A percentile compares a stretch with the other conserved stretches of the same genome.
These are phyloP conservation scores for Promerops cafer DNA, from an alignment of 2,113 vertebrate genomes.

Conservation along the genomic window DNA sequence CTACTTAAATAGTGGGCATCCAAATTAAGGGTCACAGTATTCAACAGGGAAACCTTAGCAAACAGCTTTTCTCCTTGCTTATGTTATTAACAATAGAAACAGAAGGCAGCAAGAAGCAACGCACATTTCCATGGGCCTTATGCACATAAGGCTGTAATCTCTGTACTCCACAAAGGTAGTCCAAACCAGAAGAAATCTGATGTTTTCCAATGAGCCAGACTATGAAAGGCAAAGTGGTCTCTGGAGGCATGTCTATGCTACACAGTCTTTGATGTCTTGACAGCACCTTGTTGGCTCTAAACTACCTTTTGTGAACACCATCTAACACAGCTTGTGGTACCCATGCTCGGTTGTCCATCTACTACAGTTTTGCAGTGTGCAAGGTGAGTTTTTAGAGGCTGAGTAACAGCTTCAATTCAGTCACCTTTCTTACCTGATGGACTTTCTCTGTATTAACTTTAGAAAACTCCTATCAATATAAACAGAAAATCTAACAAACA, in stretches of 20 bases:
- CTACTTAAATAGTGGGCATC: not conserved
- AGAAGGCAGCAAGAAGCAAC: not conserved
- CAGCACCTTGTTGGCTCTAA: not conserved
- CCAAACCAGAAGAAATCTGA: not conserved
- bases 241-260: accelerated
- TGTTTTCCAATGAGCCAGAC: not conserved
- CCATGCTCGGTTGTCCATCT: not conserved
- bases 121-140: not conserved
- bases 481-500: not conserved
- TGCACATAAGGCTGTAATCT: not conserved
- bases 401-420: not conserved
- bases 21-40: not conserved
- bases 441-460: not conserved
- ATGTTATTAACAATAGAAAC: not conserved
- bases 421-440: not conserved
- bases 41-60: not conserved
- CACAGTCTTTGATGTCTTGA: not conserved
- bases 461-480: not conserved
- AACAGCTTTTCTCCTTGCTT: not conserved
- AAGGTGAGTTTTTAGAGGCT: not conserved
- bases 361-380: not conserved
- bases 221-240: not conserved
- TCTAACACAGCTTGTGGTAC: not conserved
- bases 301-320: not conserved
- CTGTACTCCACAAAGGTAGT: not conserved